These are phyloP conservation scores for Sternotherus odoratus DNA, from an alignment of 2,797 vertebrate genomes.

Conservation along the genomic window DNA sequence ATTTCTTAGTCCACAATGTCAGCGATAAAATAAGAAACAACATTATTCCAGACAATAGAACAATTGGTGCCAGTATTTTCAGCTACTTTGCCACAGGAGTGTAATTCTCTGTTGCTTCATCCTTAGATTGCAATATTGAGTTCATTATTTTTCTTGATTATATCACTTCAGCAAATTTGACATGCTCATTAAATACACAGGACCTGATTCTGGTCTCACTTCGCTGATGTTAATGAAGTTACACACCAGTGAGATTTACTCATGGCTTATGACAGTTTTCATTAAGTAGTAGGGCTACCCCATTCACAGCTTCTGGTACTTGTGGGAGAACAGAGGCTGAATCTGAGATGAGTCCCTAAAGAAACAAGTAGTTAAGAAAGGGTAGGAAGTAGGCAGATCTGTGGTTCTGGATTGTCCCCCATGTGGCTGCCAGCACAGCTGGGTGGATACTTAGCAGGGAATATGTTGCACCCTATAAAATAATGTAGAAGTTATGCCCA, in stretches of 20 bases:
- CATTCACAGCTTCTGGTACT: no score
- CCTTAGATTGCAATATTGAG: not conserved
- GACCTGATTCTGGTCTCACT: not conserved
- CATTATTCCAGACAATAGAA: not conserved
- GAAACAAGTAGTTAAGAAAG: no score
- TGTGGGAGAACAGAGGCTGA: not conserved
- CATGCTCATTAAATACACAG: not conserved
- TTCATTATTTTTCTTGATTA: not conserved
- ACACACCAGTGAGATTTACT: not conserved
- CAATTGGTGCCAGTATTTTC: not conserved
- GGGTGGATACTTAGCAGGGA: no score
- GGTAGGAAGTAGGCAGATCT: no score
- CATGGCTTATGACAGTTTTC: no score
- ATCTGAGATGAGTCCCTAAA: no score
- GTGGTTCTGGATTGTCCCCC: no score
- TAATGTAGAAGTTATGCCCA: not conserved
- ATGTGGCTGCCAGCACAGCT: accelerated
- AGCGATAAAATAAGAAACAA: not conserved
- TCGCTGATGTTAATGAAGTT: not conserved
- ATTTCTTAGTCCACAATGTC: accelerated
- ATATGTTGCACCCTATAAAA: accelerated
- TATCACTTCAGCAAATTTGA: not conserved
- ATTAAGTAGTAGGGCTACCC: not conserved
- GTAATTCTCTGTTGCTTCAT: not conserved
- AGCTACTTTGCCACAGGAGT: not conserved